Percentiles rank a stretch among this genome's conserved stretches.
Conservation (phyloP, 2,113 vertebrate species). For the Sorex fumeus region DNA sequence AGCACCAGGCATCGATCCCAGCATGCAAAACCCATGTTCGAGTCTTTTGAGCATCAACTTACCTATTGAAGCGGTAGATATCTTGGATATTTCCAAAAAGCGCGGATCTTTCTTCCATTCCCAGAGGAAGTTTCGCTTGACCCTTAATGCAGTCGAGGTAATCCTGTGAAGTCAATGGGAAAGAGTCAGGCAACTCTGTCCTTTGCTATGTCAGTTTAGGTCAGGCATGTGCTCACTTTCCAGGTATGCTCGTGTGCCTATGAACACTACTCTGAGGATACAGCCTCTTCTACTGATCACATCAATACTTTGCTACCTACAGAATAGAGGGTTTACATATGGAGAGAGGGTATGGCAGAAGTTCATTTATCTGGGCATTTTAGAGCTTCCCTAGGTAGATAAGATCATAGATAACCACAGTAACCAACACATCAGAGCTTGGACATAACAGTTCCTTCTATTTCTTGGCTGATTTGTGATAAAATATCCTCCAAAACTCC, state of each 20-base stretch:
- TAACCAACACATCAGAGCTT: conserved; percentile 40
- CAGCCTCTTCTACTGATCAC: conserved; percentile 78
- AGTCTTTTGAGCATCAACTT: conserved; percentile 61
- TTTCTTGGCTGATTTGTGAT: conserved; percentile 8
- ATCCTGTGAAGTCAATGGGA: conserved; percentile 91
- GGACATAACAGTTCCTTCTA: neutral
- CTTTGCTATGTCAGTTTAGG: conserved; percentile 74
- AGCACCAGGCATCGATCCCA: too few species aligned
- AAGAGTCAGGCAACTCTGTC: conserved; percentile 68
- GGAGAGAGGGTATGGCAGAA: neutral
- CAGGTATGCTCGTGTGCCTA: conserved; percentile 72
- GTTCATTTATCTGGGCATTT: conserved; percentile 53
- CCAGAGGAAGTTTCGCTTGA: conserved; percentile 93
- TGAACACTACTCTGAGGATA: conserved; percentile 70
- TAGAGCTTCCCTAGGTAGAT: conserved; percentile 66
- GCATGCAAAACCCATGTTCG: too few species aligned
- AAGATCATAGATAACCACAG: conserved; percentile 40
- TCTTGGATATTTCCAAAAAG: conserved; percentile 98
- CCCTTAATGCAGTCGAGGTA: conserved; percentile 96
- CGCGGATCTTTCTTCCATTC: conserved; percentile 93
- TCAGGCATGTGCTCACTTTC: conserved; percentile 70
- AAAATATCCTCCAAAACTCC: conserved; percentile 33
- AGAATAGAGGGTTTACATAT: conserved; percentile 60
- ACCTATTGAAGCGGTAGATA: conserved; percentile 98
- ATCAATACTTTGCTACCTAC: conserved; percentile 81